phyloP scores from a whole-genome alignment of 2,797 vertebrate species.

The Esox lucius region DNA sequence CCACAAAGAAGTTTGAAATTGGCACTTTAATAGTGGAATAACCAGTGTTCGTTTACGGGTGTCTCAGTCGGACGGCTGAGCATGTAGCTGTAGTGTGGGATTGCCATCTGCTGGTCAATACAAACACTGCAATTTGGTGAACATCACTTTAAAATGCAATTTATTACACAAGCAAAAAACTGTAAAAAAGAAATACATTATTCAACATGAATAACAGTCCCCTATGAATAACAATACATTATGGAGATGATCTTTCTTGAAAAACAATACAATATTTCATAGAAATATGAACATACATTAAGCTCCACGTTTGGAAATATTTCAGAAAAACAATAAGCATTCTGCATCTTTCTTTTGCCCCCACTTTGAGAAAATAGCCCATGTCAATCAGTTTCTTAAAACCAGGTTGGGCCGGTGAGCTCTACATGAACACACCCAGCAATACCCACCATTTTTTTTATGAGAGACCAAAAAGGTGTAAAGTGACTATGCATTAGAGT shows the following conservation, averaged over 20 bases:
- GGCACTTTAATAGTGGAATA: too few relatives aligned
- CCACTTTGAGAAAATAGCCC: background rate
- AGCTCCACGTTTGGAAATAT: background rate
- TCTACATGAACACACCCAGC: too few relatives aligned
- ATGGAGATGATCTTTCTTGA: background rate
- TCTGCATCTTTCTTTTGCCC: background rate
- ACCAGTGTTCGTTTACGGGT: too few relatives aligned
- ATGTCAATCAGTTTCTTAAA: background rate
- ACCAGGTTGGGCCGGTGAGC: background rate
- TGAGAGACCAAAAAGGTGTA: too few relatives aligned
- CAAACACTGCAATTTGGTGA: background rate
- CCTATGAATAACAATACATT: background rate
- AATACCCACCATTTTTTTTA: too few relatives aligned
- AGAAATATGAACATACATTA: background rate
- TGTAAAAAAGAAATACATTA: background rate
- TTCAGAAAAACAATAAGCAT: background rate
- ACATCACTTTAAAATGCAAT: background rate
- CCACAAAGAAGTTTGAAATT: too few relatives aligned
- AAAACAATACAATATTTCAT: background rate
- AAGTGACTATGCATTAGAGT: too few relatives aligned
- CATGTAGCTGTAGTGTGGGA: background rate
- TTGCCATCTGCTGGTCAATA: constrained; percentile 2
- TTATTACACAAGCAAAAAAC: background rate
- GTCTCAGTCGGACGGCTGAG: background rate
- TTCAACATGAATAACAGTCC: constrained; percentile 1